Percentiles rank a stretch among this genome's conserved stretches.
Evolutionary conservation across 2,888 invertebrate genomes (phyloP).

Genomic region (Philonicus albiceps): DNA sequence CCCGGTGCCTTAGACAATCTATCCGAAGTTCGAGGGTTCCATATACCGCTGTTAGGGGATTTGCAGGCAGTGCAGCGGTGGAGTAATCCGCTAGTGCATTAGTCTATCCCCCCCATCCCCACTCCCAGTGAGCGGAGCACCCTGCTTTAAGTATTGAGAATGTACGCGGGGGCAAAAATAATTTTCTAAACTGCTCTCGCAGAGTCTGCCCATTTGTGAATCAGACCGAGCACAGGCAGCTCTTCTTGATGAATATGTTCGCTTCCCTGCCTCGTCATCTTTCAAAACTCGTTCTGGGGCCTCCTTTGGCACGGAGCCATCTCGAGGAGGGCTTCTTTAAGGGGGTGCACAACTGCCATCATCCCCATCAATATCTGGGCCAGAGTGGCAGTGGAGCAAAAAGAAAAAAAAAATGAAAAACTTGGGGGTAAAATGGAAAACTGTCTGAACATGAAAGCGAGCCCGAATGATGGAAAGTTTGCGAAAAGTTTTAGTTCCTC

Average conservation of each 20-base stretch:
- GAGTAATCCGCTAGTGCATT: slow-evolving; percentile 14
- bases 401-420: no score
- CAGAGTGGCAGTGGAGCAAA: slow-evolving; percentile 19
- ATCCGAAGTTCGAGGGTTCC: background rate
- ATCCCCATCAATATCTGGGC: slow-evolving; percentile 16
- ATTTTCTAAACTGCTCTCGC: slow-evolving; percentile 2
- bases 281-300: slow-evolving; percentile 22
- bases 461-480: background rate
- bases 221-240: background rate
- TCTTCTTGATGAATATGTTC: slow-evolving; percentile 26
- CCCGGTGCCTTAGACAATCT: background rate
- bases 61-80: background rate
- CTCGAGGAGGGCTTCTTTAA: slow-evolving; percentile 4
- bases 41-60: background rate
- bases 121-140: background rate
- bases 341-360: slow-evolving; percentile 16
- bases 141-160: background rate
- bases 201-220: slow-evolving; percentile 18
- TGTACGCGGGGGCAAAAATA: slow-evolving; percentile 9
- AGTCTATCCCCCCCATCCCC: background rate
- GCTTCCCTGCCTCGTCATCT: slow-evolving; percentile 8
- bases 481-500: background rate
- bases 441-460: slow-evolving; percentile 23
- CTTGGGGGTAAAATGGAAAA: slow-evolving; percentile 6
- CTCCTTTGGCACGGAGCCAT: slow-evolving; percentile 22